A percentile compares a stretch with the other conserved stretches of the same genome.
These are phyloP conservation scores for Myrmophylax atrothorax DNA, from an alignment of 2,113 vertebrate species.

Conservation along the genomic window DNA sequence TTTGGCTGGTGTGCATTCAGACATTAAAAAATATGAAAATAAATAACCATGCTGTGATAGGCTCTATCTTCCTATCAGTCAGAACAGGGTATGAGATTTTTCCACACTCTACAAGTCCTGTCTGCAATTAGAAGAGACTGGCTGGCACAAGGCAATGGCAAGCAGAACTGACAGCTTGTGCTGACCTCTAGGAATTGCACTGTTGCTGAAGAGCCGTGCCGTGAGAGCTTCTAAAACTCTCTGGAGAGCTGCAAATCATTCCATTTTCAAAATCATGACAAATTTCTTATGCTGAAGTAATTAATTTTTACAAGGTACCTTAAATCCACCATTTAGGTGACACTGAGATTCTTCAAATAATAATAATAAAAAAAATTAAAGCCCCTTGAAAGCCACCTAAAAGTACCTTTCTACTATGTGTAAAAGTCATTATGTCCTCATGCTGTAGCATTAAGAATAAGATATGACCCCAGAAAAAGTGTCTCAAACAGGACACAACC, in stretches of 20 bases:
- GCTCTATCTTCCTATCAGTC: not conserved
- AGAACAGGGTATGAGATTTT: not conserved
- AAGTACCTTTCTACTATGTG: not conserved
- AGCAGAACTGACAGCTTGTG: slow-evolving; percentile 5
- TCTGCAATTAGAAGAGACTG: not conserved
- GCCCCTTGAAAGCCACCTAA: not conserved
- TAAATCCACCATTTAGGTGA: not conserved
- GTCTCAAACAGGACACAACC: not conserved
- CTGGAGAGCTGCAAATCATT: not conserved
- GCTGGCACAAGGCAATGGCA: not conserved
- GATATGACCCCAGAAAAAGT: not conserved
- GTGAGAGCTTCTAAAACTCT: not conserved
- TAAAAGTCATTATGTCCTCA: not conserved
- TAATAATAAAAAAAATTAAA: not conserved
- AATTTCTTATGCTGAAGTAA: not conserved
- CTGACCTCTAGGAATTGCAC: slow-evolving; percentile 6
- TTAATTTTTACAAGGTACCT: not conserved
- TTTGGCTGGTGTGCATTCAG: not conserved
- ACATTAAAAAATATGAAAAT: slow-evolving; percentile 1
- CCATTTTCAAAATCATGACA: not conserved
- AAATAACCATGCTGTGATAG: not conserved
- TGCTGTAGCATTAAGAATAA: not conserved
- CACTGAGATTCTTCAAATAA: not conserved
- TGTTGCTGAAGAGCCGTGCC: not conserved
- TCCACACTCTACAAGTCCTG: not conserved